Evolutionary conservation across 2,888 invertebrate genomes (phyloP), one percentile per base, ranked within the genome.

Genomic region (Mongoloraphidia duomilia): DNA sequence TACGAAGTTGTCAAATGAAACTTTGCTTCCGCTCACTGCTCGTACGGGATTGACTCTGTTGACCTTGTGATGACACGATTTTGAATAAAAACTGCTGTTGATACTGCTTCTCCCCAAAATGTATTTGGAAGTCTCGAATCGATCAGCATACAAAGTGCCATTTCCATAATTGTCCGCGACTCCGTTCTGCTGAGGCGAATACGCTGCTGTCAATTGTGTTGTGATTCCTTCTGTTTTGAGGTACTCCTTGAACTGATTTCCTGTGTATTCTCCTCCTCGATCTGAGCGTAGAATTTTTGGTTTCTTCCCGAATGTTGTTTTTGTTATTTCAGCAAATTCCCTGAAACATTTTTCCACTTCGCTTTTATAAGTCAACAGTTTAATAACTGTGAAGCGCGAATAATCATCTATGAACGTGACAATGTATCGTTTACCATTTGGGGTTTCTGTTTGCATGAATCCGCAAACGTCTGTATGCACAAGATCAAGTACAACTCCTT

Each of bases 341-440:
- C 53, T 50, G 17, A 56, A 44, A 33, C 40, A n/a, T 44, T 53
- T 34, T 46, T 49, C 26, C 14, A 47, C 55, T 45, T 60, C 56
- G 2, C 52, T 55, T 49, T 60, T 60, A 17, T 57, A 35, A 38
- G 47, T 44, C 8, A 61, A 12, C 1, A 61, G 41, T 46, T 51
- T 56, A 44, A 60, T 49, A 1, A 44, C 39, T 10, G 56, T 56
- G 40, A 54, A 60, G 41, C 55, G 48, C 8, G 59, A 58, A 45
- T 49, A 61, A 53, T 63, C 62, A 46, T 62, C 62, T n/a, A 60
- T 61, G 11, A 63, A 52, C 0, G 57, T 61, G 2, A 61, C 9
- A 2, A 61, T 34, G 48, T 58, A 61, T 9, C 56, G 49, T 36
- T 59, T 57, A 9, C 54, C 55, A 34, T 56, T 46, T 11, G 53